Base-by-base conservation (phyloP, 2,888 invertebrate species). In the Hyposoter didymator region DNA sequence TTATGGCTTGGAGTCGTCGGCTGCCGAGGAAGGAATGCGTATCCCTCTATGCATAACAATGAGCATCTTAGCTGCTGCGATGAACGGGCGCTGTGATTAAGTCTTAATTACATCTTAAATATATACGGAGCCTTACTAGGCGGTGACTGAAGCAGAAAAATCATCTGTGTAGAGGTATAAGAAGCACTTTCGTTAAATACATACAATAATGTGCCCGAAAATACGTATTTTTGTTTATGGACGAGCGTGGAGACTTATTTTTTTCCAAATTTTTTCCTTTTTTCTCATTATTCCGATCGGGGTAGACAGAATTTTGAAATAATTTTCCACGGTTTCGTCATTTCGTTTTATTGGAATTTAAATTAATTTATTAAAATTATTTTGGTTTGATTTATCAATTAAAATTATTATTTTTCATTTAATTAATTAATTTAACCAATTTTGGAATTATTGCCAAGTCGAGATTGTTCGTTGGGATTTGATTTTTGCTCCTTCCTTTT, bases 11-110 rank as follows among this genome's bases (percentile, higher is more conserved):
- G 49, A 84, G 82, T 79, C 78, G 84, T 88, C 32, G 88, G 87
- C 87, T 87, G 85, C 78, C 74, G 85, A 82, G 87, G 81, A 82
- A 85, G 19, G 79, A 70, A 70, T 87, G 69, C 87, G 85, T 84
- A 84, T 81, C 88, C 89, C 88, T 89, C 87, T 90, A 89, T 91
- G 91, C 90, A 91, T 91, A 91, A 88, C 89, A 92, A 91, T 91
- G 90, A 91, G 87, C 39, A 81, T 84, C 73, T 86, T 49, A 85
- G 74, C 78, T 49, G 78, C 59, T 78, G 79, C 64, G 87, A 45
- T 69, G 80, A 83, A 72, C 78, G 70, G 81, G 64, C 83, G 64
- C 78, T 73, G 84, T 78, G 82, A 88, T 88, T 86, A 80, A 87
- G 87, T 84, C 87, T 88, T 88, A 87, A 88, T 88, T 87, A 87